Percentiles rank a stretch among this genome's conserved stretches.
These are phyloP conservation scores for Leucophora obtusa DNA, from an alignment of 2,888 invertebrate genomes.

Conservation along the genomic window DNA sequence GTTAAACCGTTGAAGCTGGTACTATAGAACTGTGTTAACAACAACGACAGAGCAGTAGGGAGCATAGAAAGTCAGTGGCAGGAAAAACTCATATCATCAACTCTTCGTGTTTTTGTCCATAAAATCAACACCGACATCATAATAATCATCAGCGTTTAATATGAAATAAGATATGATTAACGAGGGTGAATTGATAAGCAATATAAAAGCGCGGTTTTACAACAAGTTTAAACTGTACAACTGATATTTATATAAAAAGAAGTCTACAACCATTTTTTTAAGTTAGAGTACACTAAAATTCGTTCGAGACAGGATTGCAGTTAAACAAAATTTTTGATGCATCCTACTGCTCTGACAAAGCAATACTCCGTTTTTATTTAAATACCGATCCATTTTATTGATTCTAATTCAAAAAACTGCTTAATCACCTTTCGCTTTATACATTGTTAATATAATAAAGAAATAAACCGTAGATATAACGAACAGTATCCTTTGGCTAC, in stretches of 20 bases:
- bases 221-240: too few relatives aligned
- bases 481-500: conserved; percentile 28
- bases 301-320: too few relatives aligned
- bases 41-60: neutral
- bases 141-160: conserved; percentile 29
- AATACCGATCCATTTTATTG: too few relatives aligned
- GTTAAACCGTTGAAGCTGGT: neutral
- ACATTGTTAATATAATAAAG: conserved; percentile 17
- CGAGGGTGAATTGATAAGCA: neutral
- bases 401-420: neutral
- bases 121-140: conserved; percentile 46
- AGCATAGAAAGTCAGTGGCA: neutral
- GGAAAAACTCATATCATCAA: conserved; percentile 22
- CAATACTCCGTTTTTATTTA: too few relatives aligned
- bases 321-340: too few relatives aligned
- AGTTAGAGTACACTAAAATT: too few relatives aligned
- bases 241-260: too few relatives aligned
- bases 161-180: neutral
- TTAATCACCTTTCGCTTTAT: neutral
- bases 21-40: conserved; percentile 21
- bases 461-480: conserved; percentile 15
- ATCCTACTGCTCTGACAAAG: too few relatives aligned
- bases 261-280: too few relatives aligned
- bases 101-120: conserved; percentile 27
- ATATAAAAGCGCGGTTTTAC: neutral